phyloP scores from a whole-genome alignment of 2,888 invertebrate species.

The Drosophila atripex region DNA sequence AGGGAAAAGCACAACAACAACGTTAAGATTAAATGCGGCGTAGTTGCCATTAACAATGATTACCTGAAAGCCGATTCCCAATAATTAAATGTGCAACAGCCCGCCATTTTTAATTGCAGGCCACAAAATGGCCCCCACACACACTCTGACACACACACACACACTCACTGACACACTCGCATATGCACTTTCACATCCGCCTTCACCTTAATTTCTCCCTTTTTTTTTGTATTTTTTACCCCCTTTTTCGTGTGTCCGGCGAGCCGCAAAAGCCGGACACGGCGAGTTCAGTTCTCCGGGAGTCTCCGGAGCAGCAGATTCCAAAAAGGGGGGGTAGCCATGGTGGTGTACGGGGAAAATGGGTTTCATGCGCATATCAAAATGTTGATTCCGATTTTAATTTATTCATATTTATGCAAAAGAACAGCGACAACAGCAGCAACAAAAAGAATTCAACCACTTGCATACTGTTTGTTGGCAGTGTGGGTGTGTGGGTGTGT shows the following conservation, averaged over 20 bases:
- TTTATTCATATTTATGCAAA: slow-evolving; percentile 79
- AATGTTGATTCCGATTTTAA: slow-evolving; percentile 75
- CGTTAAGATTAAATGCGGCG: slow-evolving; percentile 75
- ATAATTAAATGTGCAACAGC: slow-evolving; percentile 79
- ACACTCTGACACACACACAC: neutral
- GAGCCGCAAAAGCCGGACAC: slow-evolving; percentile 34
- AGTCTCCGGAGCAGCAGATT: slow-evolving; percentile 32
- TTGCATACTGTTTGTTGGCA: slow-evolving; percentile 56
- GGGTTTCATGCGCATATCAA: slow-evolving; percentile 65
- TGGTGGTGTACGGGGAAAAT: slow-evolving; percentile 30
- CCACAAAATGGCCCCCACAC: slow-evolving; percentile 65
- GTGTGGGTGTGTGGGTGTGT: slow-evolving; percentile 11
- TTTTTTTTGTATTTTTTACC: neutral
- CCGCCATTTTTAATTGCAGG: slow-evolving; percentile 77
- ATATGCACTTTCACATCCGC: slow-evolving; percentile 1
- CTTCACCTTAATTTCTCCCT: slow-evolving; percentile 24
- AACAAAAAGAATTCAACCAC: slow-evolving; percentile 44
- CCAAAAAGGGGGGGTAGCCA: neutral
- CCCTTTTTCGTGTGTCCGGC: slow-evolving; percentile 25
- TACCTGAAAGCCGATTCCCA: slow-evolving; percentile 80
- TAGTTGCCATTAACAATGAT: slow-evolving; percentile 80
- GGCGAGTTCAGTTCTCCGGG: slow-evolving; percentile 21
- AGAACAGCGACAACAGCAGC: slow-evolving; percentile 60
- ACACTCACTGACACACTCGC: neutral
- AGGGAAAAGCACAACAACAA: slow-evolving; percentile 10